Evolutionary conservation across 2,888 invertebrate species (phyloP), one percentile per base, ranked within the genome.

Genomic region (Agrotis segetum): DNA sequence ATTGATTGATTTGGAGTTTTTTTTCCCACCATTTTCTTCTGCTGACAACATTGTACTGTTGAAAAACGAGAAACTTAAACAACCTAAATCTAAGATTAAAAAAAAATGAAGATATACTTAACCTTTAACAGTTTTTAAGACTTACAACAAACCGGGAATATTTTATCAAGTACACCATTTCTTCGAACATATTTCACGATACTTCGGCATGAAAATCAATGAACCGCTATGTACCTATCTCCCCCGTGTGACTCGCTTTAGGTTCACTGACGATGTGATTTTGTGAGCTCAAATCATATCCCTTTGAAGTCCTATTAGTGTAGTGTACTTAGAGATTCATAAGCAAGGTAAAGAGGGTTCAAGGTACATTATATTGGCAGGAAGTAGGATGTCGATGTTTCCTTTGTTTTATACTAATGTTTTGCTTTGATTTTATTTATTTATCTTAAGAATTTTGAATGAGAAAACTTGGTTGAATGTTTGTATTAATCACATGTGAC

Each of bases 241-340:
- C n/a, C 58, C 11, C n/a, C 19, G n/a, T 49, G 58, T 24, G 24
- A 69, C 58, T 40, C 14, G 19, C 17, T n/a, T 34, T 34, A 55
- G 21, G 60, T 70, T 74, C 78, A 56, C 44, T 61, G 49, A 50
- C 34, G 60, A 71, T 60, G 78, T 50, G 60, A 78, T 78, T 78
- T 78, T 4, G 14, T 71, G 19, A 78, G 79, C 49, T 61, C 61
- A 72, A 78, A 72, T 46, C 21, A 72, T 56, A 50, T 71, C 19
- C 50, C 49, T 74, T 61, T 78, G 73, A 56, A 50, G 19, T 55
- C 49, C 44, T 55, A 34, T 50, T 44, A 34, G 14, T 19, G 11
- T 24, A 19, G 13, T 56, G 50, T 17, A 60, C n/a, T 56, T 14
- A 56, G 13, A 19, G 29, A 60, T 53, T 44, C 55, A 21, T 59